Base-by-base conservation (phyloP, 1,140 invertebrate genomes). In the Campoletis sonorensis region DNA sequence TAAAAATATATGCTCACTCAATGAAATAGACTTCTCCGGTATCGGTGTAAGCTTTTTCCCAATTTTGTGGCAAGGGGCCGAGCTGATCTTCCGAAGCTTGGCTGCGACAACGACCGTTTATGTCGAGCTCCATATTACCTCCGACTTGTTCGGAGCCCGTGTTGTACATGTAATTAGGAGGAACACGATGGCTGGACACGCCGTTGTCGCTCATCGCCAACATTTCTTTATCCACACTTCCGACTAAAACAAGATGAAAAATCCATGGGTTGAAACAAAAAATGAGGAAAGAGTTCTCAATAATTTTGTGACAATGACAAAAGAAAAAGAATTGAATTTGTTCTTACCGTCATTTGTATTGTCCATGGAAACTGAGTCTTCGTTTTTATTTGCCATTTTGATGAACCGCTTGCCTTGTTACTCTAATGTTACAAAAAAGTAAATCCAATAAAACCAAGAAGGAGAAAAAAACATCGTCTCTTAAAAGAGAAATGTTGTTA, bases 21-120 rank as follows among this genome's bases (percentile, higher is more conserved):
- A 99, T 99, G 88, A 99, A 99, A 93, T 99, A 99, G 79, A 97
- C 95, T 93, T 99, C 98, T 83, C 98, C 98, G 82, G 97, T 97
- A 81, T 99, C 98, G 10, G 98, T 98, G 87, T 96, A 99, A 21
- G 98, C 98, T 90, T 98, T 98, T 91, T 99, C 98, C 98, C 98
- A 99, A 92, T 99, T 98, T 11, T 95, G 93, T 71, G 98, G 98
- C 77, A 99, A 91, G 7, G 98, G 97, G 40, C 98, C 98, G 16
- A 99, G 90, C 84, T 96, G 94, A 87, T 94, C 93, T 81, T 92
- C 89, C 76, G 88, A 88, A 3, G 88, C 87, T 79, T 87, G 87
- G 87, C 85, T 82, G 18, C 88, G 86, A 77, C 72, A 86, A 58
- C 86, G 86, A 79, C 85, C 86, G 64, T 83, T 83, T 30, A 82